Conservation (phyloP, 2,797 vertebrate species). For the Anableps anableps region DNA sequence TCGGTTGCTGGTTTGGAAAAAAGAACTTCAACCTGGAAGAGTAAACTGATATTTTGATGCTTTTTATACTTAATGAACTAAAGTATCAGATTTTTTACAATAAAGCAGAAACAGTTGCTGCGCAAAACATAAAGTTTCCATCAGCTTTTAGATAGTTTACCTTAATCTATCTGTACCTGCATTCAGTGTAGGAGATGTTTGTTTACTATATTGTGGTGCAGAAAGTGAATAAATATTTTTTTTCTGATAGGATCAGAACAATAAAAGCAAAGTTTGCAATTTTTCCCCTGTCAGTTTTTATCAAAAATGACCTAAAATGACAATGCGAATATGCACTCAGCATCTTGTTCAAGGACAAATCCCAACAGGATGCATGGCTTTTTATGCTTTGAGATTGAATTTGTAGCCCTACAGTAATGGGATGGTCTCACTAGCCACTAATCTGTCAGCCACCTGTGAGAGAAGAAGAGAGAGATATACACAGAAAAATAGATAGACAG, state of each 20-base stretch:
- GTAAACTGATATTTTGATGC: too few relatives aligned
- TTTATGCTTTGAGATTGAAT: conserved; percentile 69
- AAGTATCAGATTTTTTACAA: background rate
- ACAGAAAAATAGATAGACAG: conserved; percentile 38
- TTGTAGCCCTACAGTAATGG: conserved; percentile 74
- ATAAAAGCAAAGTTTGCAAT: conserved; percentile 15
- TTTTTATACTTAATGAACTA: background rate
- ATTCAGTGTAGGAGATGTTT: background rate
- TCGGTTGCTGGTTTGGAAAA: background rate
- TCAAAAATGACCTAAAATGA: conserved; percentile 41
- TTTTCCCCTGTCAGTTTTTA: conserved; percentile 45
- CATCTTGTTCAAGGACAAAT: conserved; percentile 68
- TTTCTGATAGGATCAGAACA: background rate
- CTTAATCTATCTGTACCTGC: background rate
- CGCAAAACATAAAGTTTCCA: background rate
- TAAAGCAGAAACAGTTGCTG: background rate
- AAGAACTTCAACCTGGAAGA: background rate
- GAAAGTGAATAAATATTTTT: background rate
- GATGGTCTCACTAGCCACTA: conserved; percentile 72
- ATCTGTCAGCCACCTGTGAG: conserved; percentile 70
- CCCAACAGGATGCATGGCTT: conserved; percentile 52
- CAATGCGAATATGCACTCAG: conserved; percentile 47
- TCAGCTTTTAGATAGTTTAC: background rate
- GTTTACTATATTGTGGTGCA: background rate
- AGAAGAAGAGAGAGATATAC: conserved; percentile 48